Percentiles rank a stretch among this genome's conserved stretches.
phyloP scores from a whole-genome alignment of 2,113 vertebrate genomes.

The Emydocephalus ijimae region DNA sequence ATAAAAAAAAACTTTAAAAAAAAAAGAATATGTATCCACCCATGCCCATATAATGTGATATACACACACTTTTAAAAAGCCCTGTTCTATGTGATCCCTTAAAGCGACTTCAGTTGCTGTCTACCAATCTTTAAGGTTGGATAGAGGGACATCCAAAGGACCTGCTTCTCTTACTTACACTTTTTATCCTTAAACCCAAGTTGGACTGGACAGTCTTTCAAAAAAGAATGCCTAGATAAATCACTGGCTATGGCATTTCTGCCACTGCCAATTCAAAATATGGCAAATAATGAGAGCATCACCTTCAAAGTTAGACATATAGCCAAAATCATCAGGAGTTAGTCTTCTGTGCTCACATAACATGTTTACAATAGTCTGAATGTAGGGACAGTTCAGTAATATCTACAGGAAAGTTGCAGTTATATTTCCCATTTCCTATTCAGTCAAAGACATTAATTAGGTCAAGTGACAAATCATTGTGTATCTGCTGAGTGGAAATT shows the following conservation, averaged over 20 bases:
- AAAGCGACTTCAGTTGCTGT: background rate
- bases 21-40: too few species aligned
- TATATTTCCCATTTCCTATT: background rate
- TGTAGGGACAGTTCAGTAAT: background rate
- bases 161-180: background rate
- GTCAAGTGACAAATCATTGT: conserved; percentile 6
- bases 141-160: background rate
- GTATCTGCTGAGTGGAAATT: background rate
- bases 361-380: background rate
- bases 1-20: too few species aligned
- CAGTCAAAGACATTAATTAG: background rate
- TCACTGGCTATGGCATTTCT: background rate
- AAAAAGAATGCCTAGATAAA: background rate
- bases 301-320: background rate
- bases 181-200: background rate
- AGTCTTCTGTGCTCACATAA: background rate
- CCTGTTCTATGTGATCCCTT: background rate
- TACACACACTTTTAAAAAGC: background rate
- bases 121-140: background rate
- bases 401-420: background rate
- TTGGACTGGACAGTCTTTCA: background rate
- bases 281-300: background rate
- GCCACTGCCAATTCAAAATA: background rate
- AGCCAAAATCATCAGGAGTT: background rate
- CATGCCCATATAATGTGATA: background rate